Percentiles rank a stretch among this genome's conserved stretches.
Conservation (phyloP, 1,140 invertebrate genomes). For the Colletes latitarsis region DNA sequence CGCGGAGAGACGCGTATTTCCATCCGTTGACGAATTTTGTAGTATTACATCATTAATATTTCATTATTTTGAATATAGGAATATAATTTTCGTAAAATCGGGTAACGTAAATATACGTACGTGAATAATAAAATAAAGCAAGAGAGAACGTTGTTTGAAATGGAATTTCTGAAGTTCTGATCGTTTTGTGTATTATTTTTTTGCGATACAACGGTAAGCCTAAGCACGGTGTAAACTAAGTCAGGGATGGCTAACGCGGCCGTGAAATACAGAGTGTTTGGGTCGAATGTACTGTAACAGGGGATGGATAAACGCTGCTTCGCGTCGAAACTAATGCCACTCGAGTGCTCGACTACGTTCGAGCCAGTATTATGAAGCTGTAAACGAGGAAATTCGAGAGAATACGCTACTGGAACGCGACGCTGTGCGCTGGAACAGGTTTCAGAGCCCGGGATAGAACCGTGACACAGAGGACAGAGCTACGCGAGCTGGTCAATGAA, state of each 20-base stretch:
- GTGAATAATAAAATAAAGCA: no score
- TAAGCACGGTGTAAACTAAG: no score
- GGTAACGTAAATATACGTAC: no score
- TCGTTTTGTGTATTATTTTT: no score
- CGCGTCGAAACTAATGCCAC: constrained; percentile 51
- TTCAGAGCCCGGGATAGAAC: not conserved
- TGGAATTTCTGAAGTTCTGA: no score
- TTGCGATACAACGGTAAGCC: no score
- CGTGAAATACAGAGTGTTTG: constrained; percentile 31
- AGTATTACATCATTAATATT: no score
- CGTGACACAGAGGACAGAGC: constrained; percentile 18
- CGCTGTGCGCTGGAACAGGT: constrained; percentile 22
- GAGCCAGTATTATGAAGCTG: constrained; percentile 27
- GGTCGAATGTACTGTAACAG: not conserved
- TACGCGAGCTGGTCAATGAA: constrained; percentile 3
- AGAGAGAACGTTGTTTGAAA: no score
- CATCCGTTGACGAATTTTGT: no score
- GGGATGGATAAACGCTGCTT: constrained; percentile 34
- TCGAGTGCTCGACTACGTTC: constrained; percentile 7
- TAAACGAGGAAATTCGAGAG: constrained; percentile 54
- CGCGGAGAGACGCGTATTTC: no score
- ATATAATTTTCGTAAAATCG: no score
- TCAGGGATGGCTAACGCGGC: not conserved
- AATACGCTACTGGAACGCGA: constrained; percentile 26
- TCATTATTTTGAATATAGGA: no score